Percentiles rank a stretch among this genome's conserved stretches.
Evolutionary conservation across 2,113 vertebrate genomes (phyloP).

Genomic region (Hoplias malabaricus): DNA sequence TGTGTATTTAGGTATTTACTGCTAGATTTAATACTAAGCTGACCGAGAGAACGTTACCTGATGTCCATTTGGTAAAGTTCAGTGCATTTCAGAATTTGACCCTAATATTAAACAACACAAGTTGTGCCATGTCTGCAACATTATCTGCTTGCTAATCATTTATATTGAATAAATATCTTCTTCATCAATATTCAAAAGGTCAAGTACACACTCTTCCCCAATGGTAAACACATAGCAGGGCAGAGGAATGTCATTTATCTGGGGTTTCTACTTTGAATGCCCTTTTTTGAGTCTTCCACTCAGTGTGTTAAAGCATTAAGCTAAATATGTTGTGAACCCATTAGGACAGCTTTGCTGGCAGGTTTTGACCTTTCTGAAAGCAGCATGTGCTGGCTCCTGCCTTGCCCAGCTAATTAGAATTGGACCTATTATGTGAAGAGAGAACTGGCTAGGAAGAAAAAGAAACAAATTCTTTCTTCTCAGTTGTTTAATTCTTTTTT

Average conservation of each 20-base stretch:
- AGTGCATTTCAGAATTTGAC: not conserved
- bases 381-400: not conserved
- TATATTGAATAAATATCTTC: constrained; percentile 34
- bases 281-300: not conserved
- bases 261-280: not conserved
- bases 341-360: not conserved
- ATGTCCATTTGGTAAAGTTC: not conserved
- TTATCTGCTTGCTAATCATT: constrained; percentile 37
- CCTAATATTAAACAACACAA: not conserved
- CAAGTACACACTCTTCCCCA: not conserved
- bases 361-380: not conserved
- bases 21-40: not conserved
- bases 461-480: not conserved
- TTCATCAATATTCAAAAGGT: constrained; percentile 1
- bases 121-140: not conserved
- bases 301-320: not conserved
- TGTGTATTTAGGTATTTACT: not conserved
- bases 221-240: not conserved
- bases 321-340: not conserved
- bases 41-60: not conserved
- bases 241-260: not conserved
- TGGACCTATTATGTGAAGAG: not conserved
- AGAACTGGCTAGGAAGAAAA: not conserved
- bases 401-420: not conserved
- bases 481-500: not conserved